phyloP scores from a whole-genome alignment of 2,888 invertebrate species.

The Tromatobia lineatoria region DNA sequence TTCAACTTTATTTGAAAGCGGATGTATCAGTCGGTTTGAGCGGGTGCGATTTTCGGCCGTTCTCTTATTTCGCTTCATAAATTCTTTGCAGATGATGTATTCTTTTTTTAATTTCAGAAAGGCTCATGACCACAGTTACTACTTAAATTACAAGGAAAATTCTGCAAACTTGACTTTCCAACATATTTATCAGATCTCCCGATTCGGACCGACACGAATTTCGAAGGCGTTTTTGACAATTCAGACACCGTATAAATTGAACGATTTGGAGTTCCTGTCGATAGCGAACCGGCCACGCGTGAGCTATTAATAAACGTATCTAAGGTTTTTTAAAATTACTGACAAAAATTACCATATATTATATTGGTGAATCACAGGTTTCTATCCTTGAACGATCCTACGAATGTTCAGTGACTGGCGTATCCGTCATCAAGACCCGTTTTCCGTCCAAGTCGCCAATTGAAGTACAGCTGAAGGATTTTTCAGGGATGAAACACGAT shows the following conservation, averaged over 20 bases:
- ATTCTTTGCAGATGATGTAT: neutral
- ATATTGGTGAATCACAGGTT: slow-evolving; percentile 63
- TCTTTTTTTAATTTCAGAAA: slow-evolving; percentile 67
- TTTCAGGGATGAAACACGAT: neutral
- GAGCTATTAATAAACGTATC: slow-evolving; percentile 7
- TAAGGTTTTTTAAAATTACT: neutral
- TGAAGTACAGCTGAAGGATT: neutral
- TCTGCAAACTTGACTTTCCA: slow-evolving; percentile 73
- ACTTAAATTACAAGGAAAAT: slow-evolving; percentile 62
- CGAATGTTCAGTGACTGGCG: slow-evolving; percentile 68
- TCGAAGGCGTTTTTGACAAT: slow-evolving; percentile 69
- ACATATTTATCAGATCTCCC: slow-evolving; percentile 76
- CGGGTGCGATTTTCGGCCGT: slow-evolving; percentile 73
- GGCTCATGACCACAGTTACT: slow-evolving; percentile 74
- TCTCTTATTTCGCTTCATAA: neutral
- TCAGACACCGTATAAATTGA: slow-evolving; percentile 71
- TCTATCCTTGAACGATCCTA: slow-evolving; percentile 69
- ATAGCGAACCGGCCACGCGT: slow-evolving; percentile 72
- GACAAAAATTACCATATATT: neutral
- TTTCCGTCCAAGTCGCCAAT: slow-evolving; percentile 8
- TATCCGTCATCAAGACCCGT: slow-evolving; percentile 33
- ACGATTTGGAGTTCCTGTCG: slow-evolving; percentile 62
- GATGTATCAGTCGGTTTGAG: slow-evolving; percentile 72
- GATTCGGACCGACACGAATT: slow-evolving; percentile 76
- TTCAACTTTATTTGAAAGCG: slow-evolving; percentile 69